Base-by-base conservation (phyloP, 2,113 vertebrate species). In the Cololabis saira region DNA sequence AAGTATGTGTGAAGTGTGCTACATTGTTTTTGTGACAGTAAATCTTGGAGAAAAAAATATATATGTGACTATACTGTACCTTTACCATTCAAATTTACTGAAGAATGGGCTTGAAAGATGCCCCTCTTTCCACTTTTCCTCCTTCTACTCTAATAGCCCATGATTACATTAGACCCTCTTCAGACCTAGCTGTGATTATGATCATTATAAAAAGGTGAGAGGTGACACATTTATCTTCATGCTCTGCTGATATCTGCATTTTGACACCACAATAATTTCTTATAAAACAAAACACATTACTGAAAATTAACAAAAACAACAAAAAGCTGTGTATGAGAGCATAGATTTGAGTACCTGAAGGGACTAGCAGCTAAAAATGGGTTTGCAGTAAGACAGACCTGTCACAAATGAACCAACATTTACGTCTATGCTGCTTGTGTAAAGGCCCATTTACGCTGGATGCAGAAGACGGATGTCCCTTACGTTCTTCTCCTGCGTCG, bases 61-160 rank as follows among this genome's bases (percentile, higher is more conserved):
- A 37, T 37, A 11, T 37, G 33, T 7, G 33, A 9, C 33, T 37
- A 37, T 37, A 37, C 10, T 37, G 2, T 27, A 2, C 2, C 24
- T 27, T 27, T 27, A 27, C 24, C 24, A 3, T 27, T 27, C 24
- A 27, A 27, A 27, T 27, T 27, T 27, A 27, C 24, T 27, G 45
- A 45, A 55, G 18, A 21, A 51, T 33, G 19, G 52, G 43, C 22
- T 50, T 11, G 4, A 45, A 61, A 42, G 16, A 4, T n/a, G 45
- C 11, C 18, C 21, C 11, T 5, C 41, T 67, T n/a, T 5, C 15
- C 18, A 18, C n/a, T 44, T 49, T 30, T 19, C 15, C 17, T 56
- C 69, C 74, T 77, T 62, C 48, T 59, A 44, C 49, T 45, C 33
- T 67, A 61, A 80, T 83, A 51, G 53, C 44, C 75, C 65, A 70